Evolutionary conservation across 2,113 vertebrate species (phyloP).

Genomic region (Suricata suricatta): DNA sequence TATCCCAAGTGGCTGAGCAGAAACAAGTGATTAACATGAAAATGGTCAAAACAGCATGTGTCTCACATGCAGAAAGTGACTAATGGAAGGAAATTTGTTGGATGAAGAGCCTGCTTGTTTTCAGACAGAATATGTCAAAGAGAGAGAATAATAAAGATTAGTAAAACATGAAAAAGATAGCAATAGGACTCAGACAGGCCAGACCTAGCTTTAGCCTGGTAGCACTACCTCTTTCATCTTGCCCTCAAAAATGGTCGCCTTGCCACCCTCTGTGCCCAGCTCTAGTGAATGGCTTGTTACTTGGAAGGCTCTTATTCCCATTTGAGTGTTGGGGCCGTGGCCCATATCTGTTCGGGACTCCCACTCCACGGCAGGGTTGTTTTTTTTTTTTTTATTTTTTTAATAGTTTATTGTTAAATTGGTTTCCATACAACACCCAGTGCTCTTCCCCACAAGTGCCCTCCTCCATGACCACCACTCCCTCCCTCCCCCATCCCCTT

Average conservation of each 20-base stretch:
- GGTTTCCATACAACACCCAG: too few species aligned
- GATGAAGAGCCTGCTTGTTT: neutral
- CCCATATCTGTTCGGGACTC: neutral
- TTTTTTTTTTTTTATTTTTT: too few species aligned
- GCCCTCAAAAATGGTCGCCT: neutral
- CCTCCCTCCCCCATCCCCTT: too few species aligned
- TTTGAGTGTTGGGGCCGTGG: neutral
- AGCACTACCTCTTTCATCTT: neutral
- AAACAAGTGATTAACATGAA: neutral
- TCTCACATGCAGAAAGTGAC: neutral
- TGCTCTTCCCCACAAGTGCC: too few species aligned
- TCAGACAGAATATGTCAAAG: neutral
- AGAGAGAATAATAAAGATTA: neutral
- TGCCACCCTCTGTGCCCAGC: neutral
- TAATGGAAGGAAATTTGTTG: neutral
- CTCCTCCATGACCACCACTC: too few species aligned
- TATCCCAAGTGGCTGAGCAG: neutral
- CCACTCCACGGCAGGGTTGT: rapidly evolving
- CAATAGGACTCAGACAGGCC: neutral
- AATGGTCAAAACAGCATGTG: neutral
- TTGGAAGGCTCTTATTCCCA: neutral
- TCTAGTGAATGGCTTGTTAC: neutral
- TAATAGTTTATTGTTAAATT: too few species aligned
- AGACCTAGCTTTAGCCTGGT: neutral
- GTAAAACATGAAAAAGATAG: neutral